A percentile compares a stretch with the other conserved stretches of the same genome.
These are phyloP conservation scores for Cichlasoma orientale DNA, from an alignment of 2,797 vertebrate genomes.

Conservation along the genomic window DNA sequence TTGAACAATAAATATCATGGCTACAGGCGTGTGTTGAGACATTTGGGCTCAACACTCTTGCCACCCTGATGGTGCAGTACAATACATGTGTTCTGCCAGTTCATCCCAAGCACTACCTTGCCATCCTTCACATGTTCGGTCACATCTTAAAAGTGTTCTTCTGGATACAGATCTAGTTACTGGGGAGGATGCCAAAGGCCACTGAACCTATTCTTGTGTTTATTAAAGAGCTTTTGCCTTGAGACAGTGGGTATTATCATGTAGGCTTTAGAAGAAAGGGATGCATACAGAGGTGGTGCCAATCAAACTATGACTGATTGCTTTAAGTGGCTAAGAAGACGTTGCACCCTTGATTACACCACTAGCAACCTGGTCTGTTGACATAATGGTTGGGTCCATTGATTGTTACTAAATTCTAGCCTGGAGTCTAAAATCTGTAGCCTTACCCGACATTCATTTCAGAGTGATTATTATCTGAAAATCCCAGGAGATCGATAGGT, in stretches of 20 bases:
- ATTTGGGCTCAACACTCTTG: not conserved
- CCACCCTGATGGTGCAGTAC: accelerated
- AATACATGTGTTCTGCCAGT: not conserved
- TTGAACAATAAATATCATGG: not conserved
- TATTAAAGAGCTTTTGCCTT: not conserved
- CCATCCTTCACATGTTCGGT: not conserved
- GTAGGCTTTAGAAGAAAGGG: not conserved
- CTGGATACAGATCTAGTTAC: not conserved
- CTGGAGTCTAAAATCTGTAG: not conserved
- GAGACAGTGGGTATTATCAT: not conserved
- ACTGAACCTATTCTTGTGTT: not conserved
- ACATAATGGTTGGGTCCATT: not conserved
- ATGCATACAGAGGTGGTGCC: not conserved
- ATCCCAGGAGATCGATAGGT: not conserved
- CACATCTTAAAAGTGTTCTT: not conserved
- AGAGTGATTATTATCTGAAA: not conserved
- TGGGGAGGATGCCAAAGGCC: not conserved
- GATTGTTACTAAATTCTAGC: not conserved
- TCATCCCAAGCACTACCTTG: not conserved
- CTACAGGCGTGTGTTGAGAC: not conserved
- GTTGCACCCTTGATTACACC: not conserved
- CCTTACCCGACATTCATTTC: not conserved
- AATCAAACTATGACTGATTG: not conserved
- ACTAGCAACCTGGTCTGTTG: not conserved
- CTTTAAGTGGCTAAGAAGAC: not conserved